These are phyloP conservation scores for Tineola bisselliella DNA, from an alignment of 2,888 invertebrate species.

Conservation along the genomic window DNA sequence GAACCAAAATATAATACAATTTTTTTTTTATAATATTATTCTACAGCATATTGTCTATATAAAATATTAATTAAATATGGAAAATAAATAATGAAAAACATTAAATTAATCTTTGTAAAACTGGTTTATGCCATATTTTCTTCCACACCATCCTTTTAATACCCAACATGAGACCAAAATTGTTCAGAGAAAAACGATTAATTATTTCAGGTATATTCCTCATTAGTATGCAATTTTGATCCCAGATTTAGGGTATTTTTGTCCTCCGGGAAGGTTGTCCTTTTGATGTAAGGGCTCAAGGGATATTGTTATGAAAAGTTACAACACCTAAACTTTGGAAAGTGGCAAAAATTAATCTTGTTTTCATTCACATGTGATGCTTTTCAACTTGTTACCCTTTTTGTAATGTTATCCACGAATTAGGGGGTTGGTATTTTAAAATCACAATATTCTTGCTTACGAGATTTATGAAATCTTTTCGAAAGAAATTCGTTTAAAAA, in stretches of 20 bases:
- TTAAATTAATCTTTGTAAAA: too few relatives aligned
- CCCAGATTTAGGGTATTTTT: constrained; percentile 8
- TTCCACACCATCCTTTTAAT: too few relatives aligned
- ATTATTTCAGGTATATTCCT: constrained; percentile 1
- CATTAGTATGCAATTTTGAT: constrained; percentile 11
- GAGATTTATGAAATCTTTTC: too few relatives aligned
- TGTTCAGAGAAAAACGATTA: constrained; percentile 6
- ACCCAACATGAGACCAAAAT: too few relatives aligned
- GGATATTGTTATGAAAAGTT: constrained; percentile 3
- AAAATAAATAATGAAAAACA: too few relatives aligned
- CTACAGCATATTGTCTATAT: too few relatives aligned
- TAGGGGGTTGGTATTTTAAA: too few relatives aligned
- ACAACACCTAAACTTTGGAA: not conserved
- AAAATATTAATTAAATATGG: too few relatives aligned
- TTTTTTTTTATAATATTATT: too few relatives aligned
- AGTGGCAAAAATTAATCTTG: constrained; percentile 12
- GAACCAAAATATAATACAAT: too few relatives aligned
- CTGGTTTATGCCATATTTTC: too few relatives aligned
- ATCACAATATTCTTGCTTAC: not conserved
- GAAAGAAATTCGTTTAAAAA: too few relatives aligned
- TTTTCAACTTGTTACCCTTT: not conserved
- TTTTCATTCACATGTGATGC: not conserved
- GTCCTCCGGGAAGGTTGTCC: not conserved
- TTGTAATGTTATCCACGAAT: not conserved
- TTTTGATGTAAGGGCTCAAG: constrained; percentile 12